Base-by-base conservation (phyloP, 2,888 invertebrate genomes). In the Exocentrus adspersus region DNA sequence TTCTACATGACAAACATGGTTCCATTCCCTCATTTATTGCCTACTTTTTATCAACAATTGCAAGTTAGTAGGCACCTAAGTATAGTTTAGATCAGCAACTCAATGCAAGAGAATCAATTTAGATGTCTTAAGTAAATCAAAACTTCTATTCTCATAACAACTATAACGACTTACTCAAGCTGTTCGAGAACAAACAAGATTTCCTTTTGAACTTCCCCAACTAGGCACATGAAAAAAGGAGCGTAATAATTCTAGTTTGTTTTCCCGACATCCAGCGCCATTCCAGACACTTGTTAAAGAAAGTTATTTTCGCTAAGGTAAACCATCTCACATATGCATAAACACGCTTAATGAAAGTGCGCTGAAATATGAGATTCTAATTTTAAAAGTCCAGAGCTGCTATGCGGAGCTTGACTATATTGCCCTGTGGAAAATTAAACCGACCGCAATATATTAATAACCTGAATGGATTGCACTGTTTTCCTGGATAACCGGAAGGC, bases 261-360 rank as follows among this genome's bases (percentile, higher is more conserved):
- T 54, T 43, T 54, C 37, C 10, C 28, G 43, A 43, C 14, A n/a
- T n/a, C n/a, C n/a, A 43, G 54, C 43, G 24, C 43, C 42, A 43
- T 21, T 54, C 37, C 41, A 19, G 53, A 54, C 53, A 54, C 53
- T 54, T 43, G 54, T 54, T 43, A 54, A 54, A 43, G 54, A 54
- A 54, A 54, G 43, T 54, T 54, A 54, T 54, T 54, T 43, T 21
- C 54, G 54, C 43, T 54, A 54, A 54, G 43, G 52, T 52, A 60
- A 60, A 53, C 60, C 43, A 43, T 45, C 50, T 19, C 24, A 19
- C 52, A 52, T 20, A 42, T 24, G 52, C 52, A 48, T 56, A 62
- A 62, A 62, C 54, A 62, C 12, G 58, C 62, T 50, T 58, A 62
- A 62, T 51, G 57, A 58, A 62, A 58, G 52, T 58, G 14, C 45